Evolutionary conservation across 1,140 invertebrate species (phyloP), one percentile per base, ranked within the genome.

Genomic region (Varroa destructor): DNA sequence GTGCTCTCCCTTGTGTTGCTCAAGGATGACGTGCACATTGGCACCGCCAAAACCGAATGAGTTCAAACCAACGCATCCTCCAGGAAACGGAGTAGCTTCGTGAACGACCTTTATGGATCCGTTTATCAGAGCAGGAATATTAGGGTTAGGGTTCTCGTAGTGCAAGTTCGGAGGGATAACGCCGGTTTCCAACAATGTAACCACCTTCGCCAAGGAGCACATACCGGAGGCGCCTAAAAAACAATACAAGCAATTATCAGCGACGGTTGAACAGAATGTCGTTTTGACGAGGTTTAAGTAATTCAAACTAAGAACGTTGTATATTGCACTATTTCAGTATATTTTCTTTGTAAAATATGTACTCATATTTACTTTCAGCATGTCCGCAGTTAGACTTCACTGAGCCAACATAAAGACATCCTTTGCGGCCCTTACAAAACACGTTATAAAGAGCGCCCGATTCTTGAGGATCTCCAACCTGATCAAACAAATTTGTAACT

Each of bases 341-440:
- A 25, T 14, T 71, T 37, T 6, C 8, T 14, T 5, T 4, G 74
- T 12, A 0, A 70, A 71, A 57, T 75, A 74, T 0, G 73, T 73
- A 71, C 75, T 75, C 25, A 54, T 91, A 93, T 1, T 88, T 88
- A 6, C 91, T 87, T 80, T 97, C 94, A 0, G 89, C 85, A 78
- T 97, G 94, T 0, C 94, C 94, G 77, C 95, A 84, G 79, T 95
- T 96, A 0, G 91, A 92, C 78, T 97, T 97, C 0, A 93, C 84
- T 0, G 92, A 91, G 4, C 93, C 93, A 74, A 97, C 88, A 43
- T 84, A 79, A 0, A 97, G 81, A 0, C 92, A 89, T 1, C 80
- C 81, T 4, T 72, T 72, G 43, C 77, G 81, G 5, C 84, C 84
- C 3, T 82, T 84, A 73, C 88, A 89, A 76, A 95, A 87, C 1